phyloP scores from a whole-genome alignment of 92 coral and sea anemone genomes.

The Hydrozoanthus gracilis region DNA sequence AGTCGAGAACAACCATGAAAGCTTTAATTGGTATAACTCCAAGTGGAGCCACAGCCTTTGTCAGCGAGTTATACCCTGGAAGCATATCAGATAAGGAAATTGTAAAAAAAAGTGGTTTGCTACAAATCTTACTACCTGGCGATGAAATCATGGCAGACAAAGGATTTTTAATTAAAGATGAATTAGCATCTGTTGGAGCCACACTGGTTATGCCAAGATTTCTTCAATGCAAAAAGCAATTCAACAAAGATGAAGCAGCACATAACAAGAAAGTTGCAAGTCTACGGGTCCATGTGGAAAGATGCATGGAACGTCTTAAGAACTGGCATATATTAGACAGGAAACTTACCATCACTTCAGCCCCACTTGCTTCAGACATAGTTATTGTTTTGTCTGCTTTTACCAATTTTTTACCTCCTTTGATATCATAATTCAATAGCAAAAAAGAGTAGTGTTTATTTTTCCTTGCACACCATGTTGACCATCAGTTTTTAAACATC shows the following conservation, averaged over 20 bases:
- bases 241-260: conserved; percentile 59
- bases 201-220: conserved; percentile 44
- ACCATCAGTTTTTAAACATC: conserved; percentile 11
- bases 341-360: conserved; percentile 61
- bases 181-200: conserved; percentile 33
- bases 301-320: conserved; percentile 70
- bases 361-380: conserved; percentile 62
- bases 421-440: conserved; percentile 33
- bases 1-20: too few species aligned
- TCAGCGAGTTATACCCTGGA: too few species aligned
- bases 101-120: conserved; percentile 63
- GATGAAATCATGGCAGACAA: conserved; percentile 56
- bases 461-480: conserved; percentile 4
- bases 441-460: conserved; percentile 4
- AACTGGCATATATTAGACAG: conserved; percentile 78
- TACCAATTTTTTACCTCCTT: conserved; percentile 61
- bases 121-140: conserved; percentile 47
- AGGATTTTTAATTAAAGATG: conserved; percentile 62
- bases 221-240: conserved; percentile 59
- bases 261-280: conserved; percentile 69
- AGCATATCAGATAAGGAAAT: conserved; percentile 38
- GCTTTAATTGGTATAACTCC: too few species aligned
- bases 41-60: too few species aligned
- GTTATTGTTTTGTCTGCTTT: conserved; percentile 64
- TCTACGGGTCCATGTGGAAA: conserved; percentile 66